These are phyloP conservation scores for Anoplophora glabripennis DNA, from an alignment of 1,140 invertebrate genomes.

Conservation along the genomic window DNA sequence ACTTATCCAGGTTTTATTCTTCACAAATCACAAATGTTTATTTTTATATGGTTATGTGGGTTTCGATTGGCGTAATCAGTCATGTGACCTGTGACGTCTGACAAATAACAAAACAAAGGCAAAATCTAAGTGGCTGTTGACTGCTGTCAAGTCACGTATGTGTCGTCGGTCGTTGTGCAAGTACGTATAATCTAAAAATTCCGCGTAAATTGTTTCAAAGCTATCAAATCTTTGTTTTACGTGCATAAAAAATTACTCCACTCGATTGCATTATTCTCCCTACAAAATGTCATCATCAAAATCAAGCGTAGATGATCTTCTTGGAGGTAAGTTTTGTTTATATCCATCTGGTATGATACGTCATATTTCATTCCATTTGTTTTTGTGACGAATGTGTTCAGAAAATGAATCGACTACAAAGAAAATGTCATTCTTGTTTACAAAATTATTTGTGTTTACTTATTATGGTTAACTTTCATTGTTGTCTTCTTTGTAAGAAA, in stretches of 20 bases:
- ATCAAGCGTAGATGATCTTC: conserved; percentile 45
- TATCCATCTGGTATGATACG: conserved; percentile 31
- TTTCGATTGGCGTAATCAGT: conserved; percentile 3
- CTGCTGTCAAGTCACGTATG: conserved; percentile 29
- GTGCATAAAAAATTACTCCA: background rate
- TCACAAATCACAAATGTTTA: background rate
- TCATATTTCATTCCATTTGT: conserved; percentile 29
- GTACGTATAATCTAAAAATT: conserved; percentile 6
- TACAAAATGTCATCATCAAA: conserved; percentile 45
- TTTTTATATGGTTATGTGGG: conserved; percentile 4
- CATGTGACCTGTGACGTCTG: background rate
- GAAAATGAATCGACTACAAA: conserved; percentile 10
- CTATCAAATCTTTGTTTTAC: background rate
- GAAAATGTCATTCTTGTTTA: conserved; percentile 11
- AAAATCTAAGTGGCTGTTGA: conserved; percentile 25
- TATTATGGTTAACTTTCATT: conserved; percentile 8
- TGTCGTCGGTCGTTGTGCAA: conserved; percentile 2
- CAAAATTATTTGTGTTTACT: conserved; percentile 11
- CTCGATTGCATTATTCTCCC: conserved; percentile 17
- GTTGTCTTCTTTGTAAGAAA: conserved; percentile 1
- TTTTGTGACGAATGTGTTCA: conserved; percentile 16
- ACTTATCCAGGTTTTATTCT: background rate
- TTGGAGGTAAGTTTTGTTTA: conserved; percentile 46
- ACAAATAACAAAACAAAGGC: conserved; percentile 10
- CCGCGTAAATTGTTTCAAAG: conserved; percentile 8